Evolutionary conservation across 1,140 invertebrate species (phyloP).

Genomic region (Brachionus sp.): DNA sequence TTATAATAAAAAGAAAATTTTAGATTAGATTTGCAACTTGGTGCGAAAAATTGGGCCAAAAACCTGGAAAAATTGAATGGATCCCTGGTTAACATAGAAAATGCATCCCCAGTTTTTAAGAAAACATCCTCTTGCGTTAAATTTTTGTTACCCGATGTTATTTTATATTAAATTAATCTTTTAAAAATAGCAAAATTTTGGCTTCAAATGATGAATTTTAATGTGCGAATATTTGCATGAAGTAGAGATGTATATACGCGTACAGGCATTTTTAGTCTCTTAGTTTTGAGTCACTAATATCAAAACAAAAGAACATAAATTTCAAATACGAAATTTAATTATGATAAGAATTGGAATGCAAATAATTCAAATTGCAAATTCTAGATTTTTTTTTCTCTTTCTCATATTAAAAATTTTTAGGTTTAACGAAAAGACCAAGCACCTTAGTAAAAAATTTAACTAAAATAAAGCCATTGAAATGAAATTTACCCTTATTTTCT

Average conservation of each 20-base stretch:
- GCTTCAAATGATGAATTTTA: neutral
- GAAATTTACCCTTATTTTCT: too few relatives aligned
- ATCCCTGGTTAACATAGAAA: neutral
- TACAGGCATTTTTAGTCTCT: constrained; percentile 15
- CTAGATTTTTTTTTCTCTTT: neutral
- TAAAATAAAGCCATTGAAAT: too few relatives aligned
- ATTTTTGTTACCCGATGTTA: too few relatives aligned
- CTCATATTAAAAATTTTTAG: neutral
- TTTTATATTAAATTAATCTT: neutral
- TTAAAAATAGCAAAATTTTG: neutral
- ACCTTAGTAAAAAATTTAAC: neutral
- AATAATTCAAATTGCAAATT: constrained; percentile 13
- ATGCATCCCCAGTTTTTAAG: neutral
- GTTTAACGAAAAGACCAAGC: neutral
- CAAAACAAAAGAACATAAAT: neutral
- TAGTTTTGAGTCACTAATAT: neutral
- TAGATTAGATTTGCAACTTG: neutral
- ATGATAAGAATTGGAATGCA: neutral
- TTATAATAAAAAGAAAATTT: constrained; percentile 15
- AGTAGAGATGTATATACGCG: neutral
- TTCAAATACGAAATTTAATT: constrained; percentile 36
- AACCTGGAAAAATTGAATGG: neutral
- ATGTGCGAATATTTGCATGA: neutral
- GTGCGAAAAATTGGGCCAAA: neutral
- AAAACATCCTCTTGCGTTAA: neutral